phyloP scores from a whole-genome alignment of 2,888 invertebrate genomes.

The Tetranychus piercei region DNA sequence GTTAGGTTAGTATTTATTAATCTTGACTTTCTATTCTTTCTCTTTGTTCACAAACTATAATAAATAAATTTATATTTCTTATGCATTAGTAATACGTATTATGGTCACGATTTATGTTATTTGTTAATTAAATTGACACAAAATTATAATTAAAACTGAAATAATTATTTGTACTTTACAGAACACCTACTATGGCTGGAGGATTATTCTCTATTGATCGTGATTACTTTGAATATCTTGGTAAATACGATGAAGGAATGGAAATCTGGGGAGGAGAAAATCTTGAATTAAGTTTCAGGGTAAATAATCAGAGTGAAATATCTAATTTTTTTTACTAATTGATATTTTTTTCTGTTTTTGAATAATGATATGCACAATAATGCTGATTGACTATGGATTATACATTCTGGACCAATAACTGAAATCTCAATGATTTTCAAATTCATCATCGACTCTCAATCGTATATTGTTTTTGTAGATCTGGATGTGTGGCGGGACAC shows the following conservation, averaged over 20 bases:
- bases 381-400: too few relatives aligned
- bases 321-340: too few relatives aligned
- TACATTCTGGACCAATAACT: too few relatives aligned
- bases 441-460: too few relatives aligned
- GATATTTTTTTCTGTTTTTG: too few relatives aligned
- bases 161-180: constrained; percentile 27
- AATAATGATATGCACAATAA: too few relatives aligned
- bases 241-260: constrained; percentile 97
- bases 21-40: neutral
- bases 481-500: constrained; percentile 87
- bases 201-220: constrained; percentile 76
- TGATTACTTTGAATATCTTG: constrained; percentile 91
- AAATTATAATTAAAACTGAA: neutral
- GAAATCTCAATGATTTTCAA: too few relatives aligned
- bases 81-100: neutral
- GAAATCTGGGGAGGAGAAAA: constrained; percentile 98
- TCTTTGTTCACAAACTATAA: too few relatives aligned
- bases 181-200: constrained; percentile 94
- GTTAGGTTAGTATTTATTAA: constrained; percentile 39
- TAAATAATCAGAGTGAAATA: too few relatives aligned
- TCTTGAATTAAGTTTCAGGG: constrained; percentile 83
- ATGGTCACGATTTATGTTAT: neutral
- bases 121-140: neutral
- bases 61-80: neutral
- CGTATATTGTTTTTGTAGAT: constrained; percentile 37